These are phyloP conservation scores for Sarcophaga caerulescens DNA, from an alignment of 2,888 invertebrate species.

Conservation along the genomic window DNA sequence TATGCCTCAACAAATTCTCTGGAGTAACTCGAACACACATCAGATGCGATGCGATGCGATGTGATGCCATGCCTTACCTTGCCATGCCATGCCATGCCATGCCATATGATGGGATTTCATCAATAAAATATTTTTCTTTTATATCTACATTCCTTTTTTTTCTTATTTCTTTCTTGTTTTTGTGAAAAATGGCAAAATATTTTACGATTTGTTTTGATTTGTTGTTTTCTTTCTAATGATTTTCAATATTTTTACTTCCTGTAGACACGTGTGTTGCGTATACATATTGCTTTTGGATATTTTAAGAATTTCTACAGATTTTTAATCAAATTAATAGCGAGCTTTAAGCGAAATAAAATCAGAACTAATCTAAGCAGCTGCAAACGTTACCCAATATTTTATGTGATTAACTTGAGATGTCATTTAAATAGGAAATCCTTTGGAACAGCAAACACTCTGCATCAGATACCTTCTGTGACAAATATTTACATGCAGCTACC, in stretches of 20 bases:
- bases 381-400: not conserved
- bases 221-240: not conserved
- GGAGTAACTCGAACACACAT: not conserved
- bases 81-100: too few species aligned
- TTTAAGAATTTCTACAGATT: not conserved
- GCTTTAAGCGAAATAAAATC: not conserved
- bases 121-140: not conserved
- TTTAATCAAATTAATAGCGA: not conserved
- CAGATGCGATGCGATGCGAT: not conserved
- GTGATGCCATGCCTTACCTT: too few species aligned
- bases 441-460: too few species aligned
- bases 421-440: too few species aligned
- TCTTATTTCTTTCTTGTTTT: not conserved
- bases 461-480: too few species aligned
- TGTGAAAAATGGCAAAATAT: not conserved
- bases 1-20: conserved; percentile 50
- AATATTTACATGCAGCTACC: too few species aligned
- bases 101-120: not conserved
- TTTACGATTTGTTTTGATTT: not conserved
- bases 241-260: not conserved
- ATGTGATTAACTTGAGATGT: not conserved
- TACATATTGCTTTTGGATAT: not conserved
- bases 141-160: not conserved
- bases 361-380: not conserved
- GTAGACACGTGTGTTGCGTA: not conserved